Base-by-base conservation (phyloP, 2,113 vertebrate species). In the Megaptera novaeangliae region DNA sequence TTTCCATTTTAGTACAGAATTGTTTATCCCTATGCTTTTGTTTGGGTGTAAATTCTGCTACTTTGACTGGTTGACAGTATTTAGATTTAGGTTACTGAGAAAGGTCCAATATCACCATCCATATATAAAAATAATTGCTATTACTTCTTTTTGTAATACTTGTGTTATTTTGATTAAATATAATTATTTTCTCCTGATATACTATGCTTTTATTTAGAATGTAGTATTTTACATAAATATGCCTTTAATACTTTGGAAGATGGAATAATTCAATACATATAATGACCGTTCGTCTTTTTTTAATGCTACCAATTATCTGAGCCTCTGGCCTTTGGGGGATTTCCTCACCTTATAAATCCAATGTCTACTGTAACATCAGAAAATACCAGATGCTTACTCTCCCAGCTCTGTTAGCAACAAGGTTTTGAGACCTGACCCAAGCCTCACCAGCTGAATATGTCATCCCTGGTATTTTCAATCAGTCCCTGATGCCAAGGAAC, bases 181-280 rank as follows among this genome's bases (percentile, higher is more conserved):
- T 12, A 68, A 86, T 52, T 85, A 44, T 68, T 78, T 72, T 72
- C 39, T 71, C 34, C 64, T 72, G 29, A 27, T 74, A 66, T 68
- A 94, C 39, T 94, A 23, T 82, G 36, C 17, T 91, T 94, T 91
- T 87, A 80, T 78, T 84, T 80, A 61, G 23, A 90, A 71, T 83
- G 11, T 69, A 89, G 61, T 74, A n/a, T 93, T 93, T 93, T 96
- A 59, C 14, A 85, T 74, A 81, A 34, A 39, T 44, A 39, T 52
- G 29, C 23, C 71, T 84, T 90, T 55, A 78, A 85, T 81, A 66
- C 34, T 81, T 86, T 49, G 46, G 25, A 87, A 82, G 66, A 68
- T 87, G 39, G 21, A 82, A 87, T 94, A 52, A 91, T 94, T 74
- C 72, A 82, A 17, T 68, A 84, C 17, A 25, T 85, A 31, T 85